These are phyloP conservation scores for Pavo muticus DNA, from an alignment of 2,113 vertebrate species.

Conservation along the genomic window DNA sequence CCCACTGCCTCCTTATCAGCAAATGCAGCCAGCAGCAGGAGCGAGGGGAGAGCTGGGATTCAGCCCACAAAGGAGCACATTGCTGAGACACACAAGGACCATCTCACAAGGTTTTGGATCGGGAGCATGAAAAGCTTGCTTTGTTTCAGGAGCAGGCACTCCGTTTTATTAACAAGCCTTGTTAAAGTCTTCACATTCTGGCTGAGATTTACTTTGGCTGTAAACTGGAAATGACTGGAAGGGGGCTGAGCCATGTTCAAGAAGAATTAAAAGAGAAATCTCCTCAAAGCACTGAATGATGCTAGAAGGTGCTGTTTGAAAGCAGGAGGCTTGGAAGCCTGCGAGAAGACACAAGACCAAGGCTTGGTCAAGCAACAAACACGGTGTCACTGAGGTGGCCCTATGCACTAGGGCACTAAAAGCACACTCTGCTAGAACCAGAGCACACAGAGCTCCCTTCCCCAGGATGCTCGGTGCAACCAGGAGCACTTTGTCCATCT, in stretches of 20 bases:
- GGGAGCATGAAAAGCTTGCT: neutral
- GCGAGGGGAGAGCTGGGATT: neutral
- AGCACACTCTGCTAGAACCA: neutral
- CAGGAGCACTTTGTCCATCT: neutral
- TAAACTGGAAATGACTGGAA: neutral
- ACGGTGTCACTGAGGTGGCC: neutral
- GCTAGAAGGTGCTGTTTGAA: neutral
- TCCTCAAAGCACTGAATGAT: neutral
- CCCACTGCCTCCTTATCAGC: neutral
- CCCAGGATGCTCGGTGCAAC: neutral
- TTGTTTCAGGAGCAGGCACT: neutral
- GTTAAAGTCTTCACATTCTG: neutral
- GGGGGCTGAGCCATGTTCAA: neutral
- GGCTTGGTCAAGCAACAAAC: rapidly evolving
- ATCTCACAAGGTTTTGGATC: neutral
- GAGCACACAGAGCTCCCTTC: neutral
- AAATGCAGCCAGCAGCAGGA: neutral
- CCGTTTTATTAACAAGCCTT: neutral
- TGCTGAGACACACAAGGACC: neutral
- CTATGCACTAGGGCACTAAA: neutral
- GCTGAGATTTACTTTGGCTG: neutral
- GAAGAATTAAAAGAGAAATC: neutral
- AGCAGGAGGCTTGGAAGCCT: neutral
- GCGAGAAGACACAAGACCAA: neutral
- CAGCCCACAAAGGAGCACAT: neutral